Evolutionary conservation across 2,797 vertebrate species (phyloP).

Genomic region (Coluber constrictor): DNA sequence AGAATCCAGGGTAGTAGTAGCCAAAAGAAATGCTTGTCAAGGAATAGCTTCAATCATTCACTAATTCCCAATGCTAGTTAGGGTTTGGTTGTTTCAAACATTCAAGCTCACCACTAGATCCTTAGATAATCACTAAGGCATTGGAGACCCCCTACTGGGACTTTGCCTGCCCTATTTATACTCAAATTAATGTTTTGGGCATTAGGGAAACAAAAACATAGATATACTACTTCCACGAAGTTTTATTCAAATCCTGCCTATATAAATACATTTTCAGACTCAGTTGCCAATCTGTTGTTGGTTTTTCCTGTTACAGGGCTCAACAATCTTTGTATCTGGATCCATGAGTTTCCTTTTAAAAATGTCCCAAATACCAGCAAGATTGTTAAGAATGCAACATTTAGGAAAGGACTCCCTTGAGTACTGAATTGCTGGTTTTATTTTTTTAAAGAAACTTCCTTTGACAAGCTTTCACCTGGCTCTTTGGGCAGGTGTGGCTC

Average conservation of each 20-base stretch:
- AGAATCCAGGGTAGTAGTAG: not conserved
- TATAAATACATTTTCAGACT: not conserved
- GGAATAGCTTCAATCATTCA: not conserved
- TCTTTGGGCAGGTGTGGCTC: not conserved
- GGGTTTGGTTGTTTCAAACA: not conserved
- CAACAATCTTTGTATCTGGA: not conserved
- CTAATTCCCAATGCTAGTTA: not conserved
- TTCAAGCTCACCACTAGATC: not conserved
- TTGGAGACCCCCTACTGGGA: not conserved
- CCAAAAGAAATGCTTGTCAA: not conserved
- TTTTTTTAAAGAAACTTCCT: not conserved
- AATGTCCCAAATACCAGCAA: not conserved
- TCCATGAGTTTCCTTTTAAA: not conserved
- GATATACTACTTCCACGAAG: not conserved
- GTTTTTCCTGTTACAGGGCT: not conserved
- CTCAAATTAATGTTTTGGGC: not conserved
- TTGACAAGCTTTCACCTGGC: not conserved
- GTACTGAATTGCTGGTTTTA: not conserved
- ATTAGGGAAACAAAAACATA: not conserved
- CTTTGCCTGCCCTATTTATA: not conserved
- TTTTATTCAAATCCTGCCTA: not conserved
- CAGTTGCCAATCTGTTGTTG: not conserved
- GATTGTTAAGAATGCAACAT: not conserved
- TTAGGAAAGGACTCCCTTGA: not conserved
- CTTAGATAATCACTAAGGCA: not conserved